Evolutionary conservation across 2,888 invertebrate species (phyloP), one percentile per base, ranked within the genome.

Genomic region (Sesia apiformis): DNA sequence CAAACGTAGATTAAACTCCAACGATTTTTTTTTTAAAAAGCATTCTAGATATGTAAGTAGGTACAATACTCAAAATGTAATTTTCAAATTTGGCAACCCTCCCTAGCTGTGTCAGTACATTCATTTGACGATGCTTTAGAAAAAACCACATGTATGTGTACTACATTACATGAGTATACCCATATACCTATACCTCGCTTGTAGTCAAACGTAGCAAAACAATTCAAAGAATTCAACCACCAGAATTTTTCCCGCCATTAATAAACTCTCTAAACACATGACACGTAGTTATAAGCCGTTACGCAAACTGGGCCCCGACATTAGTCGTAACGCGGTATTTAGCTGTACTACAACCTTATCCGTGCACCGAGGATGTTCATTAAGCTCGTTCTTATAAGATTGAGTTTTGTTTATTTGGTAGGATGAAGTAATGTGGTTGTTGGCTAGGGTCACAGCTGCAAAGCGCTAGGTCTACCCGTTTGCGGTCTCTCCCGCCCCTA

Each of bases 401-500:
- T 39, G 1, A 46, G 0, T 49, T n/a, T 43, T n/a, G 41, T 3
- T 53, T 52, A 5, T 23, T 2, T 23, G 23, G 23, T 46, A 5
- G n/a, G 3, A 4, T 55, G 52, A 51, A 53, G 53, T 5, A 38
- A 23, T 43, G 43, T 40, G 38, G 6, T 49, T 38, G 56, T 51
- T 4, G 38, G 23, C 43, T 4, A 23, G 63, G 66, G 81, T 63
- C 80, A 62, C 82, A 82, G 77, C 80, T 82, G 83, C 58, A 71
- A 71, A 69, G 66, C 65, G 67, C 72, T 74, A 71, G 77, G 74
- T 70, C 72, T 70, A 74, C 73, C 69, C 72, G 71, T 78, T 81
- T 80, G 82, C 65, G 83, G 82, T 78, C 62, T 65, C 54, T 62
- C 57, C 67, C 64, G 73, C 70, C 70, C 70, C 79, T 79, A 78